Evolutionary conservation across 2,797 vertebrate species (phyloP).

Genomic region (Helarctos malayanus): DNA sequence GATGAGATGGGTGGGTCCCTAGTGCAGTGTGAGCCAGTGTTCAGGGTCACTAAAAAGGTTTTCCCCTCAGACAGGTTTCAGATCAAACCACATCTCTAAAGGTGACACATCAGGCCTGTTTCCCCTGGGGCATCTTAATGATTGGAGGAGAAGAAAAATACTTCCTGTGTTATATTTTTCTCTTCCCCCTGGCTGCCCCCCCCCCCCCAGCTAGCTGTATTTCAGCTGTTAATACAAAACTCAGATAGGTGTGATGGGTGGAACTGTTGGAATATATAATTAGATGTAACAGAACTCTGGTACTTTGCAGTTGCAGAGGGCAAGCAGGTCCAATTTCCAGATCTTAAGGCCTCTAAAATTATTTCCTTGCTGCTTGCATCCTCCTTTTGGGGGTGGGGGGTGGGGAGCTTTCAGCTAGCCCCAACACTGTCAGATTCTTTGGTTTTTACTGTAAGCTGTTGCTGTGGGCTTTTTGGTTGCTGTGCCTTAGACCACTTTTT

Average conservation of each 20-base stretch:
- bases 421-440: not conserved
- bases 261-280: constrained; percentile 24
- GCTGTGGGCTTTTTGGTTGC: not conserved
- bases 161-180: constrained; percentile 81
- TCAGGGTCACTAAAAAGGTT: constrained; percentile 52
- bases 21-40: not conserved
- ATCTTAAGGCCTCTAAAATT: not conserved
- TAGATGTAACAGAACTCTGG: not conserved
- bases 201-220: not conserved
- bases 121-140: constrained; percentile 66
- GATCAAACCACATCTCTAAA: constrained; percentile 63
- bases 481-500: constrained; percentile 3
- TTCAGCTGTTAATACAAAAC: constrained; percentile 30
- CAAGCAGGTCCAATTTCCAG: not conserved
- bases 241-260: constrained; percentile 14
- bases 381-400: not conserved
- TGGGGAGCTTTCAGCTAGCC: not conserved
- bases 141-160: constrained; percentile 77
- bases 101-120: constrained; percentile 59
- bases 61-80: constrained; percentile 56
- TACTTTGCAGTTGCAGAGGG: not conserved
- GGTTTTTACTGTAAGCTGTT: not conserved
- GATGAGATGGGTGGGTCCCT: not conserved
- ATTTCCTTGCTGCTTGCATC: not conserved
- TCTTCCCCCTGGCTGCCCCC: constrained; percentile 1